Base-by-base conservation (phyloP, 1,140 invertebrate genomes). In the Asobara japonica region DNA sequence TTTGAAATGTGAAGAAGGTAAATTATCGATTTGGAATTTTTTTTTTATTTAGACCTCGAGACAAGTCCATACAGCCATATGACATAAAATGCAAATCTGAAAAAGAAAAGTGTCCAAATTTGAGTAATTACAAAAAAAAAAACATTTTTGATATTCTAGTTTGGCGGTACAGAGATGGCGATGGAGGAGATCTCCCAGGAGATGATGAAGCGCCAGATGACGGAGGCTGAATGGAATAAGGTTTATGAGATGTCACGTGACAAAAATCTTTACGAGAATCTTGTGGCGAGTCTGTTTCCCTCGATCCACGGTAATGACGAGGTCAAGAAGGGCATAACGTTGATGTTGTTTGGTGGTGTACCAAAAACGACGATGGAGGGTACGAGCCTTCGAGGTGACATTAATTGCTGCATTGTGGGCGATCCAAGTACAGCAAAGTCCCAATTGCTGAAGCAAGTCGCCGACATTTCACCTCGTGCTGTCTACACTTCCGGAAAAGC, bases 401-500 rank as follows among this genome's bases (percentile, higher is more conserved):
- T 99, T 66, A 99, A 99, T 84, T 94, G 98, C 71, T 99, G 97
- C 83, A 94, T 99, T 76, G 97, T 99, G 27, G 98, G 98, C 8
- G 98, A 99, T 89, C 98, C 98, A 0, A 98, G 96, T 84, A 99
- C 98, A 3, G 98, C 97, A 2, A 99, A 99, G 87, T 98, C 97
- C 3, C 98, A 99, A 84, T 92, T 99, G 72, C 88, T 99, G 7
- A 98, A 99, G 89, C 96, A 95, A 89, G 95, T 99, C 0, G 93
- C 96, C 6, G 97, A 99, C 77, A 97, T 99, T 84, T 94, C 94
- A 27, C 98, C 98, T 0, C 89, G 98, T 41, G 97, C 98, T 5
- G 94, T 99, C 18, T 99, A 99, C 82, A 99, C 98, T 0, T 99
- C 97, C 70, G 98, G 98, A 20, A 99, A 99, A 89, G 98, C 97